phyloP scores from a whole-genome alignment of 1,140 invertebrate genomes.

The Leguminivora glycinivorella region DNA sequence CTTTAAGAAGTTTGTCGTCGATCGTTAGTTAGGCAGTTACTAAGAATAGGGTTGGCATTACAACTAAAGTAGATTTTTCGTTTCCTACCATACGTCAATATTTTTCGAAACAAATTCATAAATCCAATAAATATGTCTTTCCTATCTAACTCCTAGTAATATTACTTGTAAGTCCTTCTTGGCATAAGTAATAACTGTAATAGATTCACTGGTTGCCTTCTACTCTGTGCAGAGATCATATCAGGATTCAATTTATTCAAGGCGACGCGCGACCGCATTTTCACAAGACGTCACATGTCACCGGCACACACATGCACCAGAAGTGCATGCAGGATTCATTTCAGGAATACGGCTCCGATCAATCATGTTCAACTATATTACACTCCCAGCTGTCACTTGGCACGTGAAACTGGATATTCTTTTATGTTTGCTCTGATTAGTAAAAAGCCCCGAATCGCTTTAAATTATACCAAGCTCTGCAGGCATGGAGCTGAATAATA shows the following conservation, averaged over 20 bases:
- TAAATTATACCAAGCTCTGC: no score
- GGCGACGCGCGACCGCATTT: not conserved
- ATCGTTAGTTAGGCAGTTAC: no score
- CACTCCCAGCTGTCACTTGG: constrained; percentile 1
- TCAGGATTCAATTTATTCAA: constrained; percentile 38
- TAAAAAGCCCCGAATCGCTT: no score
- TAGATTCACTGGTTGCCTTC: not conserved
- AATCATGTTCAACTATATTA: constrained; percentile 2
- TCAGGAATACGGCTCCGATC: constrained; percentile 8
- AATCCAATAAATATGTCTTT: no score
- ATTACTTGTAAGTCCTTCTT: not conserved
- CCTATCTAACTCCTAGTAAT: no score
- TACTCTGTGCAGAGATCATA: constrained; percentile 31
- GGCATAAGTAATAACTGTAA: not conserved
- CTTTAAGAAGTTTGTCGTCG: no score
- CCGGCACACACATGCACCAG: constrained; percentile 26
- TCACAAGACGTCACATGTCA: constrained; percentile 20
- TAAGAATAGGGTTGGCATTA: no score
- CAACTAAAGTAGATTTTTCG: no score
- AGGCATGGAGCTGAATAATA: no score
- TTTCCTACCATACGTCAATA: no score
- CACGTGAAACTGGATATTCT: not conserved
- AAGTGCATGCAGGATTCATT: constrained; percentile 12
- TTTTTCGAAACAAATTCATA: no score
- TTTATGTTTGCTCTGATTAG: not conserved